Evolutionary conservation across 2,797 vertebrate species (phyloP).

Genomic region (Accipiter badius): DNA sequence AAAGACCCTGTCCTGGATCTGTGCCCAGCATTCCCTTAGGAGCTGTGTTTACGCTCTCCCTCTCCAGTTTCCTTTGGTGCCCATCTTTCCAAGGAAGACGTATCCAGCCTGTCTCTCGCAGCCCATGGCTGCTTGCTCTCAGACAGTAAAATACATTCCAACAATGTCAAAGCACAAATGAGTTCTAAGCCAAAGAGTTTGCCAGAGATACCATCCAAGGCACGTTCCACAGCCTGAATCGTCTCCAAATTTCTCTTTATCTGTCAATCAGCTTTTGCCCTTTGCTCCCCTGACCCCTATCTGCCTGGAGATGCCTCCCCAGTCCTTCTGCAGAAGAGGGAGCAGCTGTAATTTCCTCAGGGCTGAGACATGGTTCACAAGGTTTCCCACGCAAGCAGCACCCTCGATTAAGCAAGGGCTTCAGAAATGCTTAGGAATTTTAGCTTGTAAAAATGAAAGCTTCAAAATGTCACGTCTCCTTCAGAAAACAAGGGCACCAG

Average conservation of each 20-base stretch:
- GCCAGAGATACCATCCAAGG: not conserved
- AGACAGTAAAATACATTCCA: not conserved
- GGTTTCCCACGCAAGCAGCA: not conserved
- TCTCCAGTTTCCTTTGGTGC: not conserved
- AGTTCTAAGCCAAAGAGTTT: not conserved
- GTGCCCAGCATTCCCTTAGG: rapidly evolving
- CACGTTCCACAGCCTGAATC: not conserved
- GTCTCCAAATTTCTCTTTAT: not conserved
- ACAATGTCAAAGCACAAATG: constrained; percentile 21
- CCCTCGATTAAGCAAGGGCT: not conserved
- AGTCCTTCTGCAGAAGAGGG: not conserved
- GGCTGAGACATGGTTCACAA: not conserved
- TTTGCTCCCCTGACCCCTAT: constrained; percentile 22
- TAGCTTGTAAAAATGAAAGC: not conserved
- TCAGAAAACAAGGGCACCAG: not conserved
- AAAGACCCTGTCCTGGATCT: not conserved
- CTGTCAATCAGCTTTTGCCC: not conserved
- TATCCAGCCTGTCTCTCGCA: not conserved
- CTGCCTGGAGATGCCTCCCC: not conserved
- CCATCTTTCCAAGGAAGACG: not conserved
- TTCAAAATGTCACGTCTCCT: not conserved
- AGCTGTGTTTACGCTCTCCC: not conserved
- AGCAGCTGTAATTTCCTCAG: not conserved
- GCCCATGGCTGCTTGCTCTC: not conserved
- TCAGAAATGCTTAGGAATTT: rapidly evolving